Evolutionary conservation across 2,888 invertebrate species (phyloP).

Genomic region (Pseudococcus longispinus): DNA sequence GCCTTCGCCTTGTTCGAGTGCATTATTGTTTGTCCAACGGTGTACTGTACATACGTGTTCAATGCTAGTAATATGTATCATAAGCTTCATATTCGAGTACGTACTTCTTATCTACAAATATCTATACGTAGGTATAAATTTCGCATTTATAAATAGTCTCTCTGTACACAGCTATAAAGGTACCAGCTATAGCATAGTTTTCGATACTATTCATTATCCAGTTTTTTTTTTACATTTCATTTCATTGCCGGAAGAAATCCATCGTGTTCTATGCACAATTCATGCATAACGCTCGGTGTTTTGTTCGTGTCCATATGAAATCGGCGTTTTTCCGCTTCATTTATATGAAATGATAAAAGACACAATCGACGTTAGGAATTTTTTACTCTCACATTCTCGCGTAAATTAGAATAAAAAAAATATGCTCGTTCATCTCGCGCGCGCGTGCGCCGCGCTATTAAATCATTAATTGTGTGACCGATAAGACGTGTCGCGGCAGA

Average conservation of each 20-base stretch:
- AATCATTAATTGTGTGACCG: not conserved
- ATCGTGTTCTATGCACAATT: conserved; percentile 21
- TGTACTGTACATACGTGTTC: not conserved
- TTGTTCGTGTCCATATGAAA: conserved; percentile 30
- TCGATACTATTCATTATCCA: not conserved
- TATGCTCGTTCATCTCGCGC: conserved; percentile 8
- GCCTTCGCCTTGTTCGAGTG: not conserved
- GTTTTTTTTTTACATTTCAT: not conserved
- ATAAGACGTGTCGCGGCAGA: not conserved
- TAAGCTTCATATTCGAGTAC: not conserved
- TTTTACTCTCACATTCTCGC: not conserved
- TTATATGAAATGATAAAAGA: conserved; percentile 19
- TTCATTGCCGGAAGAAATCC: conserved; percentile 32
- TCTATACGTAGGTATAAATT: not conserved
- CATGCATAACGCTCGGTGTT: conserved; percentile 23
- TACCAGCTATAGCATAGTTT: not conserved
- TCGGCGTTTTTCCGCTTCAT: conserved; percentile 26
- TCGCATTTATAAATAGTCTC: not conserved
- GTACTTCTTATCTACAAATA: too few species aligned
- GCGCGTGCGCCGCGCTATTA: not conserved
- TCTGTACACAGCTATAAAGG: too few species aligned
- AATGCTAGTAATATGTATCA: not conserved
- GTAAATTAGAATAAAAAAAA: not conserved
- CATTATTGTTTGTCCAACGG: not conserved
- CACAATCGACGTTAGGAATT: conserved; percentile 28